These are phyloP conservation scores for Phrynocephalus vlangalii DNA, from an alignment of 2,797 vertebrate species.

Conservation along the genomic window DNA sequence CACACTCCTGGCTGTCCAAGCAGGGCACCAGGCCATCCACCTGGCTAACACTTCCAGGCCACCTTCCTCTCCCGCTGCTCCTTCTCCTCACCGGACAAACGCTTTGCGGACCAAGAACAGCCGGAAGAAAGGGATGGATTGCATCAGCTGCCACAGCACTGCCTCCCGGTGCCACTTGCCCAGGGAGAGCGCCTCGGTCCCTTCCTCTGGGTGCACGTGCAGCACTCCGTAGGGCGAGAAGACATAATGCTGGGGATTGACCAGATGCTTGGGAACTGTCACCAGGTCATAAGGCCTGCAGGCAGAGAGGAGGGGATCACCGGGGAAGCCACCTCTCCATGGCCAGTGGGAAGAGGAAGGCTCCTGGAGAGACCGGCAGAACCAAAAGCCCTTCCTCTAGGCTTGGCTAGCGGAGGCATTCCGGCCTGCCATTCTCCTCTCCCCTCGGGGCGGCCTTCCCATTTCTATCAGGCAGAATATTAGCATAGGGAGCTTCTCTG, in stretches of 20 bases:
- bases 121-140: conserved; percentile 81
- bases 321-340: too few species aligned
- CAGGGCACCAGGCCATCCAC: not conserved
- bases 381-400: not conserved
- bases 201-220: conserved; percentile 78
- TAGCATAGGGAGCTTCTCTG: not conserved
- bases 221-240: conserved; percentile 82
- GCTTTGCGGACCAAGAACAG: conserved; percentile 77
- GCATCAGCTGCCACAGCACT: conserved; percentile 80
- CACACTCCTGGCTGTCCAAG: too few species aligned
- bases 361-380: too few species aligned
- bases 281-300: conserved; percentile 84
- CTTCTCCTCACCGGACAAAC: conserved; percentile 70
- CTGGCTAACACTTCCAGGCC: not conserved
- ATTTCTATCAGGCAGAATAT: too few species aligned
- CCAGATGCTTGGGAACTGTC: conserved; percentile 72
- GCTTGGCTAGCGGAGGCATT: too few species aligned
- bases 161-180: conserved; percentile 82
- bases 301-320: not conserved
- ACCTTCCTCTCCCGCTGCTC: not conserved
- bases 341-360: not conserved
- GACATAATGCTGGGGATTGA: conserved; percentile 83
- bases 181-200: conserved; percentile 75
- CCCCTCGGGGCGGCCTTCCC: too few species aligned
- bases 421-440: too few species aligned